Conservation (phyloP, 2,113 vertebrate species). For the Aplodontia rufa region DNA sequence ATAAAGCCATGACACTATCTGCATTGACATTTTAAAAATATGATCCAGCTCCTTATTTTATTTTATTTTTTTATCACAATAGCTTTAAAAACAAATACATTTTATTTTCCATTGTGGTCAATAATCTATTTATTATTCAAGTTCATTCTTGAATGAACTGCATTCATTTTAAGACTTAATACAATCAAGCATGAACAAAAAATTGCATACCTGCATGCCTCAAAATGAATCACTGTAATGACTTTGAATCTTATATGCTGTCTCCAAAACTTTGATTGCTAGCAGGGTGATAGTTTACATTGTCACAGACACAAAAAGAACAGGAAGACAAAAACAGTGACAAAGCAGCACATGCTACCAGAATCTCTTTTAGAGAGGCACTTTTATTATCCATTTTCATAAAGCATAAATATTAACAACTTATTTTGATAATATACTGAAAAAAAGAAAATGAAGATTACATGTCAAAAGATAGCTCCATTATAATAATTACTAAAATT, state of each 20-base stretch:
- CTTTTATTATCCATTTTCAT: neutral
- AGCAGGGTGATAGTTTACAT: neutral
- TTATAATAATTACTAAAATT: neutral
- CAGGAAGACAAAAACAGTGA: neutral
- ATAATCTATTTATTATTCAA: neutral
- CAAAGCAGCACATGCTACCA: neutral
- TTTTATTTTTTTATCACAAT: neutral
- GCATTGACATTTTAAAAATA: neutral
- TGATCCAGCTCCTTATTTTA: neutral
- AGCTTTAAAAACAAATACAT: neutral
- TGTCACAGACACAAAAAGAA: neutral
- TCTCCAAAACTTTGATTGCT: neutral
- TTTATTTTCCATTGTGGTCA: neutral
- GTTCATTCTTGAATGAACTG: fast-evolving
- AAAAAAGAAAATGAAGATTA: neutral
- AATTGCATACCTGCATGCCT: neutral
- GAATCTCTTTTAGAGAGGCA: neutral
- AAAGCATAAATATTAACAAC: neutral
- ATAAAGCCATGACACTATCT: neutral
- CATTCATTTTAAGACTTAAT: slow-evolving; percentile 3
- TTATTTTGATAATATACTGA: neutral
- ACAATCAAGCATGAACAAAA: neutral
- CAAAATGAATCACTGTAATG: neutral
- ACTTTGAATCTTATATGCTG: neutral
- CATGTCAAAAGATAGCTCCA: neutral